Evolutionary conservation across 1,140 invertebrate species (phyloP).

Genomic region (Nebria ingens): DNA sequence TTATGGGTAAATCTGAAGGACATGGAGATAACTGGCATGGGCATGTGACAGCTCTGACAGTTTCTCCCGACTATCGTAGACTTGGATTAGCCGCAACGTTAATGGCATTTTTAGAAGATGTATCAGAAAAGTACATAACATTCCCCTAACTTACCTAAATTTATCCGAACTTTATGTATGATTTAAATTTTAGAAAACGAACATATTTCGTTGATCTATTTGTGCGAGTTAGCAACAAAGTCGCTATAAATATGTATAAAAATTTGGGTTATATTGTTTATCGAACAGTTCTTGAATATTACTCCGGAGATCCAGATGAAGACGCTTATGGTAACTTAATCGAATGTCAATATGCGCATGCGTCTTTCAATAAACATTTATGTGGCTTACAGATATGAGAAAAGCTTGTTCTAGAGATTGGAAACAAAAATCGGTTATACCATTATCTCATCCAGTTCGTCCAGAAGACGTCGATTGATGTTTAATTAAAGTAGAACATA

Average conservation of each 20-base stretch:
- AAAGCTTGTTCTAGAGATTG: conserved; percentile 91
- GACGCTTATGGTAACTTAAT: conserved; percentile 94
- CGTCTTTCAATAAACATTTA: conserved; percentile 18
- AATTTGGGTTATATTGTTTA: conserved; percentile 96
- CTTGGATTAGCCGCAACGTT: conserved; percentile 84
- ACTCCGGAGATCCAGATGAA: conserved; percentile 94
- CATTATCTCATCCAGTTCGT: conserved; percentile 84
- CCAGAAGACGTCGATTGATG: conserved; percentile 87
- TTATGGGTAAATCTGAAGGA: conserved; percentile 99
- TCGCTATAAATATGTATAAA: conserved; percentile 97
- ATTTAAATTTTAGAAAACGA: conserved; percentile 63
- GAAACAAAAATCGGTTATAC: conserved; percentile 88
- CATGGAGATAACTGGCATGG: conserved; percentile 95
- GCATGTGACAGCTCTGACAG: conserved; percentile 94
- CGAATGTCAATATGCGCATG: too few species aligned
- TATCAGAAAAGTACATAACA: conserved; percentile 86
- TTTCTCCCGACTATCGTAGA: conserved; percentile 87
- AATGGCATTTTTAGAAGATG: conserved; percentile 92
- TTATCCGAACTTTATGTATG: conserved; percentile 14
- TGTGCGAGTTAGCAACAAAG: conserved; percentile 93
- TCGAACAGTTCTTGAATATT: conserved; percentile 92
- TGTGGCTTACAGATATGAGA: conserved; percentile 81
- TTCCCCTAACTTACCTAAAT: background rate
- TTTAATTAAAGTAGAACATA: conserved; percentile 11
- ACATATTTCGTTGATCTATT: conserved; percentile 99